Evolutionary conservation across 2,113 vertebrate species (phyloP), one percentile per base, ranked within the genome.

Genomic region (Oxyruncus cristatus): DNA sequence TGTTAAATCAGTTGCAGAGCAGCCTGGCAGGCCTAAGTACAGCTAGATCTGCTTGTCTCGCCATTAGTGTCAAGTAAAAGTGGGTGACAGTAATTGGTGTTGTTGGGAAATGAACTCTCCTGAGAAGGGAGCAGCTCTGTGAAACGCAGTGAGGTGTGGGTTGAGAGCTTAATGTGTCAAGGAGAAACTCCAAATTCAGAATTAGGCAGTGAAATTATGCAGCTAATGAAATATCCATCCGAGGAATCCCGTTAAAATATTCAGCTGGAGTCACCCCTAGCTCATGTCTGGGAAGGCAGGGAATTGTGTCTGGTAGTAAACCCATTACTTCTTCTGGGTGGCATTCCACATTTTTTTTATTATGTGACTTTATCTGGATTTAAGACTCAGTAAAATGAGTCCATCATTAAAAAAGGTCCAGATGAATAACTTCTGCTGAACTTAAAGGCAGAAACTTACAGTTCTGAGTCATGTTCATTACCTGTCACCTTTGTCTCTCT

Each of bases 21-120:
- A 95, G n/a, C 9, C 41, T 95, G 95, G 56, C 88, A 96, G 88
- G 56, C 41, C 61, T 93, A 91, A 94, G 83, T 87, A 56, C 65
- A 91, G 83, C 79, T 81, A 86, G 88, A 95, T 97, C 73, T 84
- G 79, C 83, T 91, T 96, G 96, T 93, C 95, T 91, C 47, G 73
- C 1, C 0, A 76, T 81, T 92, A 89, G 56, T 92, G 88, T 89
- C 88, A 89, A 78, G 76, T 26, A 30, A 72, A 89, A 92, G 80
- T 84, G 93, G 88, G 83, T 95, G 96, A 95, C 88, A 95, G 95
- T 89, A 95, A 95, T 92, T 93, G 76, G 68, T 35, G 83, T n/a
- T 84, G 88, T 33, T 92, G 76, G 83, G 79, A 96, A 94, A 89
- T 23, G 73, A 78, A 65, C 72, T 93, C 89, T 77, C 63, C 79